Base-by-base conservation (phyloP, 2,797 vertebrate genomes). In the Acipenser transmontanus region DNA sequence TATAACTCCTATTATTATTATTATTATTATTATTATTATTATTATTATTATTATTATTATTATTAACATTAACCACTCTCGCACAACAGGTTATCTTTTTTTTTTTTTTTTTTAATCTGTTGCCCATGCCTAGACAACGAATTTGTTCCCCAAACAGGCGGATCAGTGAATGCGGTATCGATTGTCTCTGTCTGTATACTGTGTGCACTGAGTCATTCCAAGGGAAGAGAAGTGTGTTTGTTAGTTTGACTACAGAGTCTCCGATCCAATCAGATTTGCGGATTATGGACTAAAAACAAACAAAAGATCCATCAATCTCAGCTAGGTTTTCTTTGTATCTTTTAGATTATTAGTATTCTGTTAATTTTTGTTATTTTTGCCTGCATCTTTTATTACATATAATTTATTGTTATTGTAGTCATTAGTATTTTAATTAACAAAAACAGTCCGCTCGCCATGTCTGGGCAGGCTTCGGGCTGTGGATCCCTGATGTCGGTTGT, bases 401-500 rank as follows among this genome's bases (percentile, higher is more conserved):
- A 34, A 62, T 67, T 51, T 61, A 59, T 67, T 62, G 13, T 34
- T 34, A 34, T 34, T 34, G 34, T 34, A 34, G 34, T 4, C 34
- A 34, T 34, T 34, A 49, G 17, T 66, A 57, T 71, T 66, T 66
- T 65, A 68, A 68, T 63, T 63, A 73, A 70, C 65, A 64, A 57
- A 69, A 68, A 64, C 64, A 69, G 76, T 59, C 74, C 65, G 69
- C 73, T 77, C 71, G 86, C 73, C 70, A 91, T 91, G 90, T 90
- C 89, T 10, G 89, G 86, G 64, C 89, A 89, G 80, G 85, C 89
- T 61, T 86, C 90, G 64, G 89, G 90, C 74, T 86, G 89, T 59
- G 91, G 90, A 71, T 91, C 93, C 70, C 86, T 94, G 20, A 91
- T 91, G 91, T 91, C 91, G 77, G 89, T 91, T 9, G 88, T 92